Evolutionary conservation across 2,113 vertebrate genomes (phyloP).

Genomic region (Nothocercus nigrocapillus): DNA sequence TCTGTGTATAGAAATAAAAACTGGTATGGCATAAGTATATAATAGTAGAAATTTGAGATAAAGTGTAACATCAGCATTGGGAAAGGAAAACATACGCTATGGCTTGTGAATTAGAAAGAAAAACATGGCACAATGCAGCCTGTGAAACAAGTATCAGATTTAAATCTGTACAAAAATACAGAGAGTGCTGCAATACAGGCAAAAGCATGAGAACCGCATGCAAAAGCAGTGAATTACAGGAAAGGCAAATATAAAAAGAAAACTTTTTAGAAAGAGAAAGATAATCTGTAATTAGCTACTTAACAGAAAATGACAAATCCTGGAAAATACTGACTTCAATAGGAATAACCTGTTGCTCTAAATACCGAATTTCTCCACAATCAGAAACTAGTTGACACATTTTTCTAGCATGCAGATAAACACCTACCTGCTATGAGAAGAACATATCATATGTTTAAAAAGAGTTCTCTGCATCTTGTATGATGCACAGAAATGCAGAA

Average conservation of each 20-base stretch:
- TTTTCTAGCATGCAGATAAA: rapidly evolving
- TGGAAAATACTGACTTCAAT: background rate
- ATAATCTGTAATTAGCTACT: background rate
- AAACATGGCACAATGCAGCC: background rate
- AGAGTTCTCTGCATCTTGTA: rapidly evolving
- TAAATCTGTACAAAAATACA: background rate
- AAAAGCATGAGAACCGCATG: background rate
- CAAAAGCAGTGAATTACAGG: background rate
- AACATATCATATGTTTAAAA: background rate
- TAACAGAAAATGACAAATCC: background rate
- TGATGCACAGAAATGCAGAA: rapidly evolving
- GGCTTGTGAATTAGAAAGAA: background rate
- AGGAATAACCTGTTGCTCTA: background rate
- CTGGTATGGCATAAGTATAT: background rate
- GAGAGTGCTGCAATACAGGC: background rate
- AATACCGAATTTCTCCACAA: background rate
- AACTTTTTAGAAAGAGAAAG: background rate
- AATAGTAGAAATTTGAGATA: background rate
- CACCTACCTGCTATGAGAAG: background rate
- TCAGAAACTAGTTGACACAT: background rate
- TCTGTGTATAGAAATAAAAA: background rate
- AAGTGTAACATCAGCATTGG: too few species aligned
- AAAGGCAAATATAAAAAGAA: background rate
- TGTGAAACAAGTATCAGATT: background rate
- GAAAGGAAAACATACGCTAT: background rate